A percentile compares a stretch with the other conserved stretches of the same genome.
Conservation (phyloP, 2,797 vertebrate genomes). For the Neosilurus mollespiculum region DNA sequence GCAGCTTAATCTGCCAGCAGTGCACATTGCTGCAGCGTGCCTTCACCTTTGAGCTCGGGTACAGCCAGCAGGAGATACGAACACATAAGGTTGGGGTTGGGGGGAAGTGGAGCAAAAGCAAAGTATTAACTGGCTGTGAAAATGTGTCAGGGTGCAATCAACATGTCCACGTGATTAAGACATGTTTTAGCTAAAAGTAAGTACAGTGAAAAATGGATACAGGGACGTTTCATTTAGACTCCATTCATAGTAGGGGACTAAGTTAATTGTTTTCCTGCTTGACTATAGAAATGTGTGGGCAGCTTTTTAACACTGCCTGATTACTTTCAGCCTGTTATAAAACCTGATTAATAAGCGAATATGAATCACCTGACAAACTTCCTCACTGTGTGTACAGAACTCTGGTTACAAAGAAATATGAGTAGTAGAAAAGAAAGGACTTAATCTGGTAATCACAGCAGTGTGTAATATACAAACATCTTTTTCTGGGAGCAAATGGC, state of each 20-base stretch:
- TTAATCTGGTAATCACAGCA: not conserved
- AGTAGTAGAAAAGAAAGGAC: not conserved
- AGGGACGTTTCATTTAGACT: not conserved
- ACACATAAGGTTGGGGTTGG: conserved; percentile 10
- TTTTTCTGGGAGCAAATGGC: not conserved
- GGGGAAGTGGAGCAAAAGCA: not conserved
- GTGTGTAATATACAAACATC: not conserved
- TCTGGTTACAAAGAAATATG: not conserved
- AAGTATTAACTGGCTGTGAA: conserved; percentile 32
- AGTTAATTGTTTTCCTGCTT: not conserved
- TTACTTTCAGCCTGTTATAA: conserved; percentile 39
- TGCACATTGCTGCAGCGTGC: conserved; percentile 40
- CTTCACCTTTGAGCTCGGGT: conserved; percentile 41
- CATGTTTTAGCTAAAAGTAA: not conserved
- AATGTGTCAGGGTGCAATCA: conserved; percentile 21
- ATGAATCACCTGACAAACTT: conserved; percentile 46
- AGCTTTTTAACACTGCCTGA: conserved; percentile 35
- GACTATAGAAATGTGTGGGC: conserved; percentile 10
- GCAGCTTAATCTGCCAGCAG: conserved; percentile 48
- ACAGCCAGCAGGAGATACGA: conserved; percentile 30
- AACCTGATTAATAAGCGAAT: conserved; percentile 48
- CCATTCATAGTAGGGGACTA: not conserved
- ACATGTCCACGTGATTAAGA: conserved; percentile 26
- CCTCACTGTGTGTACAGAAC: not conserved
- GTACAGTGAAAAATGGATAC: not conserved